phyloP scores from a whole-genome alignment of 2,113 vertebrate genomes.

The Sapayoa aenigma region DNA sequence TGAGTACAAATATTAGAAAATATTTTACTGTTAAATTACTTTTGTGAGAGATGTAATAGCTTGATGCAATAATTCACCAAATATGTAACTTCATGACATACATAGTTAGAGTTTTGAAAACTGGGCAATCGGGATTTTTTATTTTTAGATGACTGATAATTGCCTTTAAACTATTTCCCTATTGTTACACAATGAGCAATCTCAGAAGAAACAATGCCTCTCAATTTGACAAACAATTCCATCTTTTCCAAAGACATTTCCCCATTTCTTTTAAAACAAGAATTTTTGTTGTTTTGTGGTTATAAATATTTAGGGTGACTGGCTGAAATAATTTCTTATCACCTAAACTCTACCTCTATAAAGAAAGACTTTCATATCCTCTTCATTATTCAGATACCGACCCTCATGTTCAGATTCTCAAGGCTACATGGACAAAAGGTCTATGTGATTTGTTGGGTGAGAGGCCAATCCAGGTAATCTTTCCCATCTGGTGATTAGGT shows the following conservation, averaged over 20 bases:
- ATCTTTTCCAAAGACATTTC: background rate
- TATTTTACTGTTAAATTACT: background rate
- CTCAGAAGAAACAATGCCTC: background rate
- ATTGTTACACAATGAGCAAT: background rate
- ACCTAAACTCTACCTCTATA: background rate
- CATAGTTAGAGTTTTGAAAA: background rate
- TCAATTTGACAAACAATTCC: background rate
- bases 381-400: background rate
- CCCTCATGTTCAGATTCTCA: background rate
- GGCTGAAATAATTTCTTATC: background rate
- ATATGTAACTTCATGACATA: background rate
- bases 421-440: background rate
- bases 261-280: background rate
- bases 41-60: background rate
- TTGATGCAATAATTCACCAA: background rate
- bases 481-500: background rate
- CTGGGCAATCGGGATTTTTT: background rate
- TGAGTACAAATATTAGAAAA: background rate
- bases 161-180: background rate
- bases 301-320: background rate
- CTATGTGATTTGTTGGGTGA: background rate
- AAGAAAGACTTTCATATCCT: background rate
- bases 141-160: background rate
- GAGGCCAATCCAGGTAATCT: background rate
- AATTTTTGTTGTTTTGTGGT: background rate